A percentile compares a stretch with the other conserved stretches of the same genome.
Evolutionary conservation across 2,797 vertebrate genomes (phyloP).

Genomic region (Tragopan temminckii): DNA sequence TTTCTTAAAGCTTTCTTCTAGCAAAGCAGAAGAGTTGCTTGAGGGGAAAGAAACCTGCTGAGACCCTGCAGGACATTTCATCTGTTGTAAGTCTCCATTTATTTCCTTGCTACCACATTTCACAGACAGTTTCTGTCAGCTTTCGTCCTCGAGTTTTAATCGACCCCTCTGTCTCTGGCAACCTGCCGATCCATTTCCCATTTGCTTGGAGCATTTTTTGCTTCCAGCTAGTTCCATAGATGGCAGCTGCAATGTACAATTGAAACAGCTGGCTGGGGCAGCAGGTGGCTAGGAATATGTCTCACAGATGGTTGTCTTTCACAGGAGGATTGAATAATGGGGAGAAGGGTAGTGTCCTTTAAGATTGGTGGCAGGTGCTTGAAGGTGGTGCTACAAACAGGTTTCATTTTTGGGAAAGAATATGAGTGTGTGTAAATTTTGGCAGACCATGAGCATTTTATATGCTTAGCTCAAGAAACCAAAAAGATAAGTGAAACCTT

Average conservation of each 20-base stretch:
- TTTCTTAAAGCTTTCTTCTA: neutral
- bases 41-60: neutral
- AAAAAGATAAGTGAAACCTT: neutral
- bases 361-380: neutral
- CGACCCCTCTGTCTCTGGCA: neutral
- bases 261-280: neutral
- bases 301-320: conserved; percentile 19
- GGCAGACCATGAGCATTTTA: rapidly evolving
- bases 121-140: neutral
- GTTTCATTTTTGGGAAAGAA: neutral
- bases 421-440: neutral
- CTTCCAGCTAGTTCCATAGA: neutral
- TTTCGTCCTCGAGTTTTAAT: neutral
- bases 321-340: neutral
- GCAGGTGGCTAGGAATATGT: neutral
- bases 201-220: neutral
- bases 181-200: neutral
- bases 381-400: neutral
- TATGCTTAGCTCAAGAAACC: neutral
- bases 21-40: neutral
- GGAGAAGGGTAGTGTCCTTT: neutral
- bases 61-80: neutral
- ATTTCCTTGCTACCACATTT: neutral
- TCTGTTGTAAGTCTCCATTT: neutral
- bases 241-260: neutral